These are phyloP conservation scores for Ariopsis seemanni DNA, from an alignment of 2,113 vertebrate species.

Conservation along the genomic window DNA sequence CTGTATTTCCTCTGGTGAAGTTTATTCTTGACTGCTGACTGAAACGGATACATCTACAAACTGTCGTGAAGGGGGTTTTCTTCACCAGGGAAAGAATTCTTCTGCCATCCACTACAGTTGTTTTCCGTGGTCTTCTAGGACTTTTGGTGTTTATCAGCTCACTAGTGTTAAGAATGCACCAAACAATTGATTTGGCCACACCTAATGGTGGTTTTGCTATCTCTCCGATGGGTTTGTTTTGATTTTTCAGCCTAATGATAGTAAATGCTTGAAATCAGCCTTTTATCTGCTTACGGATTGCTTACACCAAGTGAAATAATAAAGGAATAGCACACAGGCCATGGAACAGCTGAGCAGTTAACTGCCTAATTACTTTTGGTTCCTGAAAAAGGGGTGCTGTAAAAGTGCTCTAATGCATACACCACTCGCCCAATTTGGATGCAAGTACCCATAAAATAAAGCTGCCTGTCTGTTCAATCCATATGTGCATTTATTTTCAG, in stretches of 20 bases:
- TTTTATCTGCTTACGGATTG: no score
- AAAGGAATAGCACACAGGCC: no score
- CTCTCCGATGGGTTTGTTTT: background rate
- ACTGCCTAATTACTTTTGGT: background rate
- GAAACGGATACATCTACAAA: background rate
- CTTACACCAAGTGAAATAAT: no score
- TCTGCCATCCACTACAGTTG: background rate
- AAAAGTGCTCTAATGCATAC: no score
- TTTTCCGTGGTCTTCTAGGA: background rate
- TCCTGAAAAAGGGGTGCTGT: no score
- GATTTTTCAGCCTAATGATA: background rate
- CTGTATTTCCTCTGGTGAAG: no score
- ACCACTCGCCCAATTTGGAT: no score
- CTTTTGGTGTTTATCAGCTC: background rate
- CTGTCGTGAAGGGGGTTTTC: background rate
- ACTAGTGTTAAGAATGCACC: no score
- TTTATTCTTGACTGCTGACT: background rate
- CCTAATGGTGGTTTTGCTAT: background rate
- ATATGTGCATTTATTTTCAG: background rate
- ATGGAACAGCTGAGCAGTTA: no score
- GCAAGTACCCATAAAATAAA: no score
- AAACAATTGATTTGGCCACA: background rate
- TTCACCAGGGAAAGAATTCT: background rate
- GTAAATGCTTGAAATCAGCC: background rate
- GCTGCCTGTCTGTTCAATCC: background rate